These are phyloP conservation scores for Vanessa cardui DNA, from an alignment of 2,888 invertebrate species.

Conservation along the genomic window DNA sequence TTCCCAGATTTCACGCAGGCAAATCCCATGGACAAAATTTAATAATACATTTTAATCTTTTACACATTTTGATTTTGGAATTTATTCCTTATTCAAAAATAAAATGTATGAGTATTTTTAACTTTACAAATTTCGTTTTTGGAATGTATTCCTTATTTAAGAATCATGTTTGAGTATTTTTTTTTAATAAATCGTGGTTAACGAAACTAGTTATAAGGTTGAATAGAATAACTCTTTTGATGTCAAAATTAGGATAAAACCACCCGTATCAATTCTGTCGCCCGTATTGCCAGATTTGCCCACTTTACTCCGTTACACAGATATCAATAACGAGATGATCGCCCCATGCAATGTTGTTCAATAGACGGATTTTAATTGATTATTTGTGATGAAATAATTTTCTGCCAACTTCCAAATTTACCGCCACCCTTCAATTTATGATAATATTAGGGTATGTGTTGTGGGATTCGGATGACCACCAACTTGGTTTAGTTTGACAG, in stretches of 20 bases:
- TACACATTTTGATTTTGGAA: too few species aligned
- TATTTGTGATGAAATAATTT: conserved; percentile 72
- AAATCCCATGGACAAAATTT: too few species aligned
- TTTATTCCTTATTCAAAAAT: too few species aligned
- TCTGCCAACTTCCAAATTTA: conserved; percentile 56
- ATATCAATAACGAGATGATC: conserved; percentile 78
- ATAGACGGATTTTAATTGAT: conserved; percentile 71
- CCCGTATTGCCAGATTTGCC: conserved; percentile 75
- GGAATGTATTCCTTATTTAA: too few species aligned
- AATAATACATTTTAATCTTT: too few species aligned
- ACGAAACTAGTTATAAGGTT: conserved; percentile 19
- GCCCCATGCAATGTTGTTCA: conserved; percentile 65
- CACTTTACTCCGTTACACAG: conserved; percentile 77
- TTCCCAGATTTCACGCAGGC: too few species aligned
- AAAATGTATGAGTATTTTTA: too few species aligned
- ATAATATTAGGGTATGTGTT: conserved; percentile 26
- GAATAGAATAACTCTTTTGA: conserved; percentile 46
- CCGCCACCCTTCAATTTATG: conserved; percentile 49
- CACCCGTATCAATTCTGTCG: conserved; percentile 71
- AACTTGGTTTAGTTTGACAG: conserved; percentile 6
- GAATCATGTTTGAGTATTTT: too few species aligned
- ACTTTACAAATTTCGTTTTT: too few species aligned
- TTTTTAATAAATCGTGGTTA: too few species aligned
- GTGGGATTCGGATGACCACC: conserved; percentile 47
- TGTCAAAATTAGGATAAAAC: conserved; percentile 54